A percentile compares a stretch with the other conserved stretches of the same genome.
Evolutionary conservation across 1,140 invertebrate species (phyloP).

Genomic region (Penaeus indicus): DNA sequence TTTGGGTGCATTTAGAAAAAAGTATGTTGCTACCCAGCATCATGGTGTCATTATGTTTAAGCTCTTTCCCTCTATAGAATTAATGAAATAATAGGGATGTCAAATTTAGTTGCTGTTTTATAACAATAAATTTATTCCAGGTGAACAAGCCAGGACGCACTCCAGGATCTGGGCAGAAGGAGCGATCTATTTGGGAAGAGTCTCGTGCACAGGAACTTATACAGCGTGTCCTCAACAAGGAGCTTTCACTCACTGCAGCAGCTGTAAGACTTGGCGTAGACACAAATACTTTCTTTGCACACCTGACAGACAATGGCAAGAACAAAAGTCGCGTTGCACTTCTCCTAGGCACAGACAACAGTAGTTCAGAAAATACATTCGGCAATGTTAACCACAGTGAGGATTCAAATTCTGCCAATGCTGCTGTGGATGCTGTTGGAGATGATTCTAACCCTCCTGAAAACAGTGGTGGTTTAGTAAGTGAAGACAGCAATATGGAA

Average conservation of each 20-base stretch:
- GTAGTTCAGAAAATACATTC: neutral
- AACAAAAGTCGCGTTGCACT: conserved; percentile 63
- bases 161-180: conserved; percentile 42
- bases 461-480: conserved; percentile 24
- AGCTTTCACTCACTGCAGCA: conserved; percentile 65
- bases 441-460: conserved; percentile 53
- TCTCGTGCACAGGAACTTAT: conserved; percentile 64
- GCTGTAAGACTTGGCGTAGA: conserved; percentile 66
- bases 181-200: conserved; percentile 66
- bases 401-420: conserved; percentile 47
- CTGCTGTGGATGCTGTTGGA: conserved; percentile 31
- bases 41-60: neutral
- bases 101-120: neutral
- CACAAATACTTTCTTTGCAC: conserved; percentile 65
- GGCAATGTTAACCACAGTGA: conserved; percentile 46
- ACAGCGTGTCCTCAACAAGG: conserved; percentile 61
- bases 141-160: conserved; percentile 64
- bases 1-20: no score
- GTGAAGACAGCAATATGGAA: conserved; percentile 52
- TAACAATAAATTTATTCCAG: conserved; percentile 37
- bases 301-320: conserved; percentile 65
- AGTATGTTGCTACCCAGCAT: no score
- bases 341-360: conserved; percentile 52
- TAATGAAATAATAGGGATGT: neutral
- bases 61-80: neutral